Conservation (phyloP, 92 coral and sea anemone genomes). For the Chrysogorgia sp. region DNA sequence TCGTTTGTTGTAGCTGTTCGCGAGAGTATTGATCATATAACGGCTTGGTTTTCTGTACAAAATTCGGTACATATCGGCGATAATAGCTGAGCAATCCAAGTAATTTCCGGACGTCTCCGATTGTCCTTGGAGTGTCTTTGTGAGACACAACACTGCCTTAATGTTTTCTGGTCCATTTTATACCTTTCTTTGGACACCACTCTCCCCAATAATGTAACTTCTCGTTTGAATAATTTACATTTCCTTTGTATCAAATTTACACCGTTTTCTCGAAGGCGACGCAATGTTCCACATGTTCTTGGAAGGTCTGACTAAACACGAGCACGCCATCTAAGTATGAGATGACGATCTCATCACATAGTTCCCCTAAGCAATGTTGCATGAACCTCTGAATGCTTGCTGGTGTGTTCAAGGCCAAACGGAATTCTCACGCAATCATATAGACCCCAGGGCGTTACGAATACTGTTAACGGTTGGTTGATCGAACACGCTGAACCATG, state of each 20-base stretch:
- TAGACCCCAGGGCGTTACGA: no score
- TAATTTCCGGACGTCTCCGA: no score
- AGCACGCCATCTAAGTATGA: conserved; percentile 12
- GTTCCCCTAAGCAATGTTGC: conserved; percentile 21
- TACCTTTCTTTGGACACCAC: conserved; percentile 31
- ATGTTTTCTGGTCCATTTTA: conserved; percentile 32
- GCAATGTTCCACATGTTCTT: conserved; percentile 13
- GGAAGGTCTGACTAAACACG: conserved; percentile 11
- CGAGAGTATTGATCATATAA: conserved; percentile 1
- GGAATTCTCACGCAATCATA: conserved; percentile 21
- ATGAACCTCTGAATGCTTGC: conserved; percentile 29
- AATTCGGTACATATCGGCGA: no score
- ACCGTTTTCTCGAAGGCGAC: conserved; percentile 38
- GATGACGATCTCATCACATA: conserved; percentile 25
- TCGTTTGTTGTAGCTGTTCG: not conserved
- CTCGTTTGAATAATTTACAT: conserved; percentile 25
- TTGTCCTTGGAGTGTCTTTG: no score
- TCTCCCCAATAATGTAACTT: conserved; percentile 28
- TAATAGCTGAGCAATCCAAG: no score
- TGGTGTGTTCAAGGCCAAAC: conserved; percentile 37
- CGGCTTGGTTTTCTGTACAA: no score
- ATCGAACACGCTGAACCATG: conserved; percentile 11
- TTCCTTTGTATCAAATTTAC: conserved; percentile 26
- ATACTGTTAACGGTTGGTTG: conserved; percentile 1
- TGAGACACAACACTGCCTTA: conserved; percentile 19